A percentile compares a stretch with the other conserved stretches of the same genome.
These are phyloP conservation scores for Heterochromis multidens DNA, from an alignment of 2,113 vertebrate species.

Conservation along the genomic window DNA sequence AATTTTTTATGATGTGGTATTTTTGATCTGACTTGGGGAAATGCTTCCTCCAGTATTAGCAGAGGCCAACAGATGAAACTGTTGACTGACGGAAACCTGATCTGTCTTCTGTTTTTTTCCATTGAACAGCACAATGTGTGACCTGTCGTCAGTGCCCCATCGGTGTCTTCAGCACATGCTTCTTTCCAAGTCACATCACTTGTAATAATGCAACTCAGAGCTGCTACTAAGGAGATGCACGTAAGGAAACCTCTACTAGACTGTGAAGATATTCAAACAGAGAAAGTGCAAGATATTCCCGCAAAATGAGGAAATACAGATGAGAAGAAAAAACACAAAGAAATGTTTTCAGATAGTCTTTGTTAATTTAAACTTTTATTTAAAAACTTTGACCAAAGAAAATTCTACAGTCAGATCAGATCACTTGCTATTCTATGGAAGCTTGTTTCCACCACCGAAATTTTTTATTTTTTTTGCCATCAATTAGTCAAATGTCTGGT, in stretches of 20 bases:
- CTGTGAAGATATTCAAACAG: not conserved
- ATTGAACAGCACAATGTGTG: slow-evolving; percentile 37
- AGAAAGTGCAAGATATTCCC: not conserved
- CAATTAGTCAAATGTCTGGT: too few species aligned
- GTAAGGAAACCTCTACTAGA: slow-evolving; percentile 20
- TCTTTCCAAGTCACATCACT: not conserved
- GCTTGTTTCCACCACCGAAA: not conserved
- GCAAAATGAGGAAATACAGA: not conserved
- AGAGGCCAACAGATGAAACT: not conserved
- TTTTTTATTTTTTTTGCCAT: too few species aligned
- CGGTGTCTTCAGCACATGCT: not conserved
- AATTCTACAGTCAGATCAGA: not conserved
- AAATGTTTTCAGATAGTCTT: not conserved
- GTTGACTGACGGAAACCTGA: not conserved
- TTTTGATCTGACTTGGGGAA: not conserved
- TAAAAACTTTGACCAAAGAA: not conserved
- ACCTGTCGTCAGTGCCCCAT: slow-evolving; percentile 22
- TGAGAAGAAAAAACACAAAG: not conserved
- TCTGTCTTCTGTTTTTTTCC: not conserved
- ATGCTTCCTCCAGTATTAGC: not conserved
- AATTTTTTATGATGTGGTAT: not conserved
- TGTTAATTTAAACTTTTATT: too few species aligned
- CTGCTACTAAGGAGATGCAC: slow-evolving; percentile 34
- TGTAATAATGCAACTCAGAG: slow-evolving; percentile 24
- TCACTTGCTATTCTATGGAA: accelerated